Percentiles rank a stretch among this genome's conserved stretches.
Conservation (phyloP, 2,797 vertebrate species). For the Pteropus rufus region DNA sequence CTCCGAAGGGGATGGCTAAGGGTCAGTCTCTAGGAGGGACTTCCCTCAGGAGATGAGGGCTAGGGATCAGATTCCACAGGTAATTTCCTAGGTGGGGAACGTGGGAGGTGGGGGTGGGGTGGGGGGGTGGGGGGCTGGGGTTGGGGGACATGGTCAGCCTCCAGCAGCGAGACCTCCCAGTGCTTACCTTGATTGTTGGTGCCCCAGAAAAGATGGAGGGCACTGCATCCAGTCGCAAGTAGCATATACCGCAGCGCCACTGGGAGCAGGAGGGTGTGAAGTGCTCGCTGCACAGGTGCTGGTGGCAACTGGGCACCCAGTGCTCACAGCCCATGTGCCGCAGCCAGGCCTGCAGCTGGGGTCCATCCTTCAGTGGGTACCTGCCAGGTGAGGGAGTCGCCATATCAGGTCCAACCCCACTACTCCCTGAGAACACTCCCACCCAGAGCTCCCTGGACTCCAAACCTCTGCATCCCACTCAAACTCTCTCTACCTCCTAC, state of each 20-base stretch:
- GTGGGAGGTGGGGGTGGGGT: neutral
- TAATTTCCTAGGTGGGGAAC: neutral
- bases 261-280: constrained; percentile 86
- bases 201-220: constrained; percentile 84
- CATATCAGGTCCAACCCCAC: neutral
- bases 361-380: constrained; percentile 86
- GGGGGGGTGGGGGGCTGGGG: neutral
- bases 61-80: neutral
- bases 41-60: neutral
- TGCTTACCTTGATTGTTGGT: constrained; percentile 46
- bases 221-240: constrained; percentile 81
- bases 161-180: neutral
- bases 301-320: constrained; percentile 86
- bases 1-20: neutral
- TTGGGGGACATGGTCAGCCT: neutral
- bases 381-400: constrained; percentile 50
- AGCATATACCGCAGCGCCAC: constrained; percentile 84
- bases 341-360: constrained; percentile 85
- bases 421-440: neutral
- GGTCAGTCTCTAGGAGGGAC: neutral
- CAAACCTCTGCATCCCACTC: neutral
- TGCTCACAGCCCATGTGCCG: constrained; percentile 83
- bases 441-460: neutral
- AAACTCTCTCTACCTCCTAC: neutral
- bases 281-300: constrained; percentile 87